Percentiles rank a stretch among this genome's conserved stretches.
These are phyloP conservation scores for Ibidorhyncha struthersii DNA, from an alignment of 2,113 vertebrate genomes.

Conservation along the genomic window DNA sequence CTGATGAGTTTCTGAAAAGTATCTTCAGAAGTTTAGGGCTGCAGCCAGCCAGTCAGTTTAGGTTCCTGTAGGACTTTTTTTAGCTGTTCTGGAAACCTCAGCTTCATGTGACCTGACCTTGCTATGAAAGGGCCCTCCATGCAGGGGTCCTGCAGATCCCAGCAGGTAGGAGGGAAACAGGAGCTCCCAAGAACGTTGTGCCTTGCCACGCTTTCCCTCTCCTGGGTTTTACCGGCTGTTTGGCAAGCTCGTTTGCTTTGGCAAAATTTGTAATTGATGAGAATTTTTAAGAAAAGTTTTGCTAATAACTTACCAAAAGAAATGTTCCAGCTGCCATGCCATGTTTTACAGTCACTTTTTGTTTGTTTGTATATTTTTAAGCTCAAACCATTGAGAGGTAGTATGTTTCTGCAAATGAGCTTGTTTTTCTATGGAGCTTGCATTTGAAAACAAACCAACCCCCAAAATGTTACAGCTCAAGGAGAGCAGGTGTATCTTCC, in stretches of 20 bases:
- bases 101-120: neutral
- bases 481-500: neutral
- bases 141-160: neutral
- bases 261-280: neutral
- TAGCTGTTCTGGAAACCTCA: neutral
- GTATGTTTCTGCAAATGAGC: neutral
- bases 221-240: neutral
- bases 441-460: neutral
- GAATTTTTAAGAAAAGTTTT: neutral
- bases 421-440: neutral
- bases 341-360: neutral
- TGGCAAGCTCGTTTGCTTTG: neutral
- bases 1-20: neutral
- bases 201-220: rapidly evolving
- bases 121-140: neutral
- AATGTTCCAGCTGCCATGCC: neutral
- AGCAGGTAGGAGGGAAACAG: neutral
- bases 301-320: neutral
- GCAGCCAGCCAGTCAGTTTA: neutral
- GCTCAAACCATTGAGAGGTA: neutral
- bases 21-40: neutral
- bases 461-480: neutral
- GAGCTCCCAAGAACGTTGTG: neutral
- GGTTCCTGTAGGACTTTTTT: neutral
- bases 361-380: neutral